These are phyloP conservation scores for Corbicula japonica DNA, from an alignment of 2,888 invertebrate genomes.

Conservation along the genomic window DNA sequence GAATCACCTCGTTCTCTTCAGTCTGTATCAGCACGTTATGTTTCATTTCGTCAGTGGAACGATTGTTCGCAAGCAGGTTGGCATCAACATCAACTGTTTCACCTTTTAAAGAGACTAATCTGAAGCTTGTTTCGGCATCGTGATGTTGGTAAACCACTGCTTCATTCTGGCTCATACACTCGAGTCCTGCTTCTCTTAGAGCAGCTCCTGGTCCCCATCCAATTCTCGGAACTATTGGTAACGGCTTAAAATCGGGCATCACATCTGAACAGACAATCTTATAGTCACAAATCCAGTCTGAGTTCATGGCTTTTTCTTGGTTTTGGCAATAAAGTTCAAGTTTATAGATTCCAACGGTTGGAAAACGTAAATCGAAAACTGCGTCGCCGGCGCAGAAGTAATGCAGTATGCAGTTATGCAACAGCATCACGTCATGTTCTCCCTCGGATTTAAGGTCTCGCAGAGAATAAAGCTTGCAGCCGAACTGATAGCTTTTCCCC, in stretches of 20 bases:
- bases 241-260: constrained; percentile 63
- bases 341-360: constrained; percentile 65
- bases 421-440: constrained; percentile 61
- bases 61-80: constrained; percentile 56
- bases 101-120: constrained; percentile 61
- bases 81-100: constrained; percentile 53
- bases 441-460: constrained; percentile 65
- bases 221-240: constrained; percentile 63
- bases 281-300: constrained; percentile 72
- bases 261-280: constrained; percentile 61
- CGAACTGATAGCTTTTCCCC: constrained; percentile 53
- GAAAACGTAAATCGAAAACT: constrained; percentile 69
- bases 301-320: constrained; percentile 33
- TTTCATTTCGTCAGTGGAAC: constrained; percentile 53
- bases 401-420: constrained; percentile 63
- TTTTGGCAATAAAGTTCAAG: constrained; percentile 68
- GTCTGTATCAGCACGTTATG: constrained; percentile 50
- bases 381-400: constrained; percentile 51
- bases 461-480: constrained; percentile 58
- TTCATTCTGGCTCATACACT: constrained; percentile 53
- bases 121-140: constrained; percentile 54
- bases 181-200: constrained; percentile 48
- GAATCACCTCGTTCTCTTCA: constrained; percentile 48
- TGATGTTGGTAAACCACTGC: constrained; percentile 58
- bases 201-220: constrained; percentile 68